Evolutionary conservation across 2,797 vertebrate genomes (phyloP).

Genomic region (Gastrophryne carolinensis): DNA sequence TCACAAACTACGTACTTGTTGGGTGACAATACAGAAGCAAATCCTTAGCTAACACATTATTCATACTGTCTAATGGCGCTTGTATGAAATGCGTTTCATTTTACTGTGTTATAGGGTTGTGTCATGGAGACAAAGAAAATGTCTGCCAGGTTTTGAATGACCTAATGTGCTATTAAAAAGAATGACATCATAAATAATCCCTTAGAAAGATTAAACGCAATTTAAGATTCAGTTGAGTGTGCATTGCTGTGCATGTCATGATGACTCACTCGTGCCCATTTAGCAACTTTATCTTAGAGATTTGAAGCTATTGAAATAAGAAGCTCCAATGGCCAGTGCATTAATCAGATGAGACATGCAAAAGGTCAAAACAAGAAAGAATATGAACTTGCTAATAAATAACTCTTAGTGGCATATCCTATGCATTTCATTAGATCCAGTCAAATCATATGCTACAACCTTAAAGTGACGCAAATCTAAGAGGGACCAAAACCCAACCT

Average conservation of each 20-base stretch:
- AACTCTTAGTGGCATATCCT: not conserved
- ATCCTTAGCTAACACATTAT: too few relatives aligned
- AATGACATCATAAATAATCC: conserved; percentile 53
- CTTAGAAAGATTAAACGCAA: conserved; percentile 48
- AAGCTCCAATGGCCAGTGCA: conserved; percentile 51
- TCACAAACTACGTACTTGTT: too few relatives aligned
- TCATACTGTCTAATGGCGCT: too few relatives aligned
- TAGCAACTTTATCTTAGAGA: conserved; percentile 53
- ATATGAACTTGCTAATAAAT: conserved; percentile 26
- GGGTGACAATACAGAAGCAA: too few relatives aligned
- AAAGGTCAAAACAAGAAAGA: conserved; percentile 62
- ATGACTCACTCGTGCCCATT: conserved; percentile 43
- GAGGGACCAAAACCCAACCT: too few relatives aligned
- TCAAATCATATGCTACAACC: not conserved
- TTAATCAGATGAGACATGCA: conserved; percentile 61
- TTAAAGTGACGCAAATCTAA: too few relatives aligned
- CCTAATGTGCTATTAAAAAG: not conserved
- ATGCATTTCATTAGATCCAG: not conserved
- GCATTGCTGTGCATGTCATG: conserved; percentile 51
- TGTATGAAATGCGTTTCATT: too few relatives aligned
- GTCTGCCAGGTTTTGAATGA: conserved; percentile 1
- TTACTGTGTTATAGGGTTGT: conserved; percentile 1
- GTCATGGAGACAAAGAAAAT: not conserved
- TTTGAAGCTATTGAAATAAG: conserved; percentile 55
- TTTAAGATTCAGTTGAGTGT: conserved; percentile 49